Percentiles rank a stretch among this genome's conserved stretches.
These are phyloP conservation scores for Synergus gifuensis DNA, from an alignment of 2,888 invertebrate species.

Conservation along the genomic window DNA sequence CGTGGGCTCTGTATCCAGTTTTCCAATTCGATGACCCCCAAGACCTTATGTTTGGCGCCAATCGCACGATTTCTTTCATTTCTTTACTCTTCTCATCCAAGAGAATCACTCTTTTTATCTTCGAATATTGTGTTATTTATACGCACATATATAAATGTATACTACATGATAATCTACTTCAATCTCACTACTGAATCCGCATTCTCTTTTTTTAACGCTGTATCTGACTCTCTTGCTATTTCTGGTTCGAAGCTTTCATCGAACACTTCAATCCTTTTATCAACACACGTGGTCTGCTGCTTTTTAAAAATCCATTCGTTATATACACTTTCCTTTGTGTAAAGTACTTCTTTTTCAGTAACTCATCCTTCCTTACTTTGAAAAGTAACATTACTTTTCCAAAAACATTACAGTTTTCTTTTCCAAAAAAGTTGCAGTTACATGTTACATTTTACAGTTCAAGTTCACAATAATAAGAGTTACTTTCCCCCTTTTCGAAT, in stretches of 20 bases:
- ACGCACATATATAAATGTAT: constrained; percentile 2
- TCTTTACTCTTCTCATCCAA: not conserved
- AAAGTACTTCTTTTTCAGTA: not conserved
- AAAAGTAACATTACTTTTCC: not conserved
- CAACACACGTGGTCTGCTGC: constrained; percentile 9
- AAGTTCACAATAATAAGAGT: too few relatives aligned
- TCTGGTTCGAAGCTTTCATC: constrained; percentile 29
- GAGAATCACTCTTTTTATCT: constrained; percentile 14
- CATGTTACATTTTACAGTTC: too few relatives aligned
- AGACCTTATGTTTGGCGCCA: constrained; percentile 30
- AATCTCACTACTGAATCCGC: constrained; percentile 33
- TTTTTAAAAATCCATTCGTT: constrained; percentile 12
- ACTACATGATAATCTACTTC: constrained; percentile 30
- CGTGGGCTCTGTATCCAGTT: not conserved
- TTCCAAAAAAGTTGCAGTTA: too few relatives aligned
- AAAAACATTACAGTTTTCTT: too few relatives aligned
- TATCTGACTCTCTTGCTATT: constrained; percentile 9
- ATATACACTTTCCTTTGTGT: not conserved
- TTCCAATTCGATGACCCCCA: constrained; percentile 24
- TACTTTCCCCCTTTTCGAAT: too few relatives aligned
- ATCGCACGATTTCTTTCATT: constrained; percentile 36
- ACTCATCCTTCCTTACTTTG: too few relatives aligned
- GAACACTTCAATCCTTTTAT: constrained; percentile 31
- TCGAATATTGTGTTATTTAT: constrained; percentile 31
- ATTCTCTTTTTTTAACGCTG: constrained; percentile 14